These are phyloP conservation scores for Apodemus agrarius DNA, from an alignment of 2,797 vertebrate genomes.

Conservation along the genomic window DNA sequence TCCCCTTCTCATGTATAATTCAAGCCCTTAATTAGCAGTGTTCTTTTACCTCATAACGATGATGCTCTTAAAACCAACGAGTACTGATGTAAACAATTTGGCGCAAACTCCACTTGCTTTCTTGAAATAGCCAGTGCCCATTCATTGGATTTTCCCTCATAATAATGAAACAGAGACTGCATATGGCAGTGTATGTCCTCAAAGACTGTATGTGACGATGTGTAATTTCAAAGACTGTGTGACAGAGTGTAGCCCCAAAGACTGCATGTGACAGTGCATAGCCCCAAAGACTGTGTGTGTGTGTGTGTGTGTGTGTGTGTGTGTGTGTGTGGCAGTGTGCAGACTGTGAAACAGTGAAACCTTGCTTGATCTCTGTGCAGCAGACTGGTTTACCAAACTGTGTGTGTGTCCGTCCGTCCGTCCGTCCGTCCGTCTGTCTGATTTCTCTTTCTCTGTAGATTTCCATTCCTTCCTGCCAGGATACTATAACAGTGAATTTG, in stretches of 20 bases:
- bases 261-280: not conserved
- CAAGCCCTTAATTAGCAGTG: not conserved
- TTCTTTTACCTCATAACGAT: conserved; percentile 30
- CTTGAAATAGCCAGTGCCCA: not conserved
- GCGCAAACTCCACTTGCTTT: not conserved
- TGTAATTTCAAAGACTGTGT: not conserved
- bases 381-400: not conserved
- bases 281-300: not conserved
- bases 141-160: conserved; percentile 17
- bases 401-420: not conserved
- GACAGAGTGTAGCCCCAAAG: not conserved
- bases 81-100: not conserved
- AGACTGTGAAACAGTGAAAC: not conserved
- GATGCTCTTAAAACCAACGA: conserved; percentile 18
- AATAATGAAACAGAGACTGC: not conserved
- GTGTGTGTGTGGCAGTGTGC: not conserved
- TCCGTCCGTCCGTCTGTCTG: not conserved
- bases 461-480: not conserved
- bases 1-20: not conserved
- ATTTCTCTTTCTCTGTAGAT: not conserved
- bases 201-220: not conserved
- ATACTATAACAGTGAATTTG: not conserved
- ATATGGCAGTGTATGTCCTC: not conserved
- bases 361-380: not conserved
- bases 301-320: no score